phyloP scores from a whole-genome alignment of 1,140 invertebrate genomes.

The Cheumatopsyche charites region DNA sequence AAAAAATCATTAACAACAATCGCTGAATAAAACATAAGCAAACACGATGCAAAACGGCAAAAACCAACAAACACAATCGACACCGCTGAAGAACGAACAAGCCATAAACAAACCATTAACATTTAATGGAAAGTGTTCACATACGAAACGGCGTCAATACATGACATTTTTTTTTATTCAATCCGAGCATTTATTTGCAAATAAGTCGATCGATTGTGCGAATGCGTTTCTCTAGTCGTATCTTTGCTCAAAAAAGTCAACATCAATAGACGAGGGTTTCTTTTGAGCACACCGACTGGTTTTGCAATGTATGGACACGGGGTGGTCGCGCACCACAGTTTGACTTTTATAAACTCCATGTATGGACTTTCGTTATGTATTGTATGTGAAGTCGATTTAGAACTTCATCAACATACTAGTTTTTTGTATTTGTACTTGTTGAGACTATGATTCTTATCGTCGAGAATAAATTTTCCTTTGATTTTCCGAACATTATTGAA shows the following conservation, averaged over 20 bases:
- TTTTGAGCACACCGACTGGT: neutral
- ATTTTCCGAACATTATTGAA: neutral
- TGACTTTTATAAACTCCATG: conserved; percentile 4
- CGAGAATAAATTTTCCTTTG: neutral
- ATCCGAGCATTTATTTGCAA: neutral
- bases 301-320: neutral
- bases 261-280: neutral
- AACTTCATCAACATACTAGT: neutral
- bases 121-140: conserved; percentile 11
- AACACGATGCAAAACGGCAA: neutral
- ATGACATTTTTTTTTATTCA: too few species aligned
- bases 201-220: neutral
- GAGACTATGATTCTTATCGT: neutral
- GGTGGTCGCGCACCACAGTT: conserved; percentile 7
- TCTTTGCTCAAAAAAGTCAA: neutral
- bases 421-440: neutral
- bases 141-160: neutral
- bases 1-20: too few species aligned
- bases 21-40: too few species aligned
- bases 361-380: neutral
- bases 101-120: neutral
- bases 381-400: neutral
- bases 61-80: neutral
- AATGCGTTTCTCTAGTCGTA: neutral
- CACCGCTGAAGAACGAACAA: neutral